phyloP scores from a whole-genome alignment of 2,113 vertebrate species.

The human (Homo sapiens) region GRCh38 chr12:65073501-65074000 shows the following conservation, averaged over 20 bases:
- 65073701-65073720: slow-evolving; percentile 70
- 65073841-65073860: slow-evolving; percentile 60
- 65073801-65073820: slow-evolving; percentile 63
- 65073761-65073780: slow-evolving; percentile 50
- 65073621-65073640: slow-evolving; percentile 51
- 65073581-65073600: slow-evolving; percentile 3
- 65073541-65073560: slow-evolving; percentile 66
- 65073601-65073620: slow-evolving; percentile 29
- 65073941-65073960: fast-evolving
- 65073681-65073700: slow-evolving; percentile 56
- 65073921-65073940: too few species aligned
- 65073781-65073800: neutral
- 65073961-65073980: neutral
- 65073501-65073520: slow-evolving; percentile 72
- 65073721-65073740: slow-evolving; percentile 67
- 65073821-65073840: slow-evolving; percentile 68
- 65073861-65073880: neutral
- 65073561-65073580: slow-evolving; percentile 71
- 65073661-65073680: slow-evolving; percentile 51
- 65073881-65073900: neutral
- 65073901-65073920: neutral
- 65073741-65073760: slow-evolving; percentile 37
- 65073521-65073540: slow-evolving; percentile 69
- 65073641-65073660: slow-evolving; percentile 34
- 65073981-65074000: neutral